Evolutionary conservation across 1,140 invertebrate genomes (phyloP).

Genomic region (Pseudomyrmex sp.): DNA sequence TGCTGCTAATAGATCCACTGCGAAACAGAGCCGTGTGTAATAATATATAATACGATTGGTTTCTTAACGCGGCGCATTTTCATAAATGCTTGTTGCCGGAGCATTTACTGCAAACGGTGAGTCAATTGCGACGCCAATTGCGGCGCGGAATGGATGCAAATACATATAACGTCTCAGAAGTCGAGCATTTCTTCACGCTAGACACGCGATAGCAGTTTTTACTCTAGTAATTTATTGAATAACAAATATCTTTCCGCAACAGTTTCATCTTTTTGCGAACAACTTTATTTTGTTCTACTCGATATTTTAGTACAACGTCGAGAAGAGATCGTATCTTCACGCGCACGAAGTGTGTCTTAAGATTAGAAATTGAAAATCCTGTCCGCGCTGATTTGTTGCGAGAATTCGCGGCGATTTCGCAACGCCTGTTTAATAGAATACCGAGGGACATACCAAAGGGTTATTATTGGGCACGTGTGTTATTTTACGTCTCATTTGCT

Average conservation of each 20-base stretch:
- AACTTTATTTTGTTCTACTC: neutral
- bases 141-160: neutral
- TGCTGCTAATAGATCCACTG: conserved; percentile 34
- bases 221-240: neutral
- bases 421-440: conserved; percentile 29
- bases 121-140: neutral
- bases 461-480: conserved; percentile 45
- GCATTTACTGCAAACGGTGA: conserved; percentile 23
- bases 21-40: conserved; percentile 36
- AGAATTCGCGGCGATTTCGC: neutral
- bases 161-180: neutral
- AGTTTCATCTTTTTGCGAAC: neutral
- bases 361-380: neutral
- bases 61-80: conserved; percentile 47
- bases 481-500: conserved; percentile 73
- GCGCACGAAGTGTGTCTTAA: neutral
- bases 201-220: neutral
- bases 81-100: conserved; percentile 36
- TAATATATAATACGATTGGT: conserved; percentile 40
- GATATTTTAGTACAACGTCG: neutral
- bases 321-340: neutral
- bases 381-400: conserved; percentile 9
- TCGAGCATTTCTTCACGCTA: neutral
- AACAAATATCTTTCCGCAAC: neutral
- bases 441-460: neutral